These are phyloP conservation scores for Phaedon cochleariae DNA, from an alignment of 2,888 invertebrate genomes.

Conservation along the genomic window DNA sequence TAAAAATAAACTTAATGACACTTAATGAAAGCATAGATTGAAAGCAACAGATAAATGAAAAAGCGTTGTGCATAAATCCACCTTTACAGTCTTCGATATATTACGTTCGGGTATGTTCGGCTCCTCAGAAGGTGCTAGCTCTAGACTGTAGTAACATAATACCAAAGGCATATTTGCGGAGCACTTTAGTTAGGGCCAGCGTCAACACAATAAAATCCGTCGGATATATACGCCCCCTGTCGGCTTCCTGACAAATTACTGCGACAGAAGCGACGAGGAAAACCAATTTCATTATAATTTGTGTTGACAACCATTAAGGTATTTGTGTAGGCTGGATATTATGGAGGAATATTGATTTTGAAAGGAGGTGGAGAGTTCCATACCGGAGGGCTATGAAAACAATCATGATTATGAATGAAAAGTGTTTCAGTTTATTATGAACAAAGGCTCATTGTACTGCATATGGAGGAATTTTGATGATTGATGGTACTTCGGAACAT, in stretches of 20 bases:
- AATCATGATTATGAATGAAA: no score
- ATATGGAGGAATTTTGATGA: no score
- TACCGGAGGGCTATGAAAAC: no score
- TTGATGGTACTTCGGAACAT: no score
- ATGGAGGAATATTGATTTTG: constrained; percentile 15
- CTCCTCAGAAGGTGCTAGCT: background rate
- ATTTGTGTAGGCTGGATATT: constrained; percentile 15
- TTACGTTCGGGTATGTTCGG: background rate
- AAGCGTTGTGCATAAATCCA: no score
- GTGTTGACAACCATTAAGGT: constrained; percentile 19
- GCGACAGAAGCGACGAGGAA: constrained; percentile 49
- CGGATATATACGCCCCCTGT: constrained; percentile 47
- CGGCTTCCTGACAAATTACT: constrained; percentile 39
- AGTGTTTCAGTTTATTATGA: no score
- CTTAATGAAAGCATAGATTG: no score
- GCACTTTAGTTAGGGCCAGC: constrained; percentile 53
- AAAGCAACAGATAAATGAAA: no score
- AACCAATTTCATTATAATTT: constrained; percentile 28
- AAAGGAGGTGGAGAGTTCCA: background rate
- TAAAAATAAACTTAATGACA: no score
- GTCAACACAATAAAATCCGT: constrained; percentile 58
- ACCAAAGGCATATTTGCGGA: constrained; percentile 59
- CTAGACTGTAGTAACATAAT: constrained; percentile 49
- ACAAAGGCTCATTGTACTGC: no score
- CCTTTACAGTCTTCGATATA: background rate